phyloP scores from a whole-genome alignment of 2,888 invertebrate species.

The Drosophila recens region DNA sequence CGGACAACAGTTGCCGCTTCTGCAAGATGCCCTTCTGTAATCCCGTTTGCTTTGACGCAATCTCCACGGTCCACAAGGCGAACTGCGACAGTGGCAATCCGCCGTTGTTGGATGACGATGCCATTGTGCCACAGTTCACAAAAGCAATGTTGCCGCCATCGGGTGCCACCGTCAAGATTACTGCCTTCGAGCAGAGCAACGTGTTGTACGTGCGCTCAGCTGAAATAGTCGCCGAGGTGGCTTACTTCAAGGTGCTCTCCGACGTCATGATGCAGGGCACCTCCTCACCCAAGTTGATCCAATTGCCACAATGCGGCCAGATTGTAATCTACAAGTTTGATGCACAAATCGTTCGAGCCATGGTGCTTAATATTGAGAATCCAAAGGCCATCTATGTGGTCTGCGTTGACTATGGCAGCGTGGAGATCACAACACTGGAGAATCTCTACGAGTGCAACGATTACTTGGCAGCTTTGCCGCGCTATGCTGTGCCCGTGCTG shows the following conservation, averaged over 20 bases:
- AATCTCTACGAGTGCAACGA: constrained; percentile 72
- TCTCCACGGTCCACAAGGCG: constrained; percentile 39
- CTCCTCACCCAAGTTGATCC: constrained; percentile 48
- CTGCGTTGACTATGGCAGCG: constrained; percentile 82
- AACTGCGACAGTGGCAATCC: constrained; percentile 30
- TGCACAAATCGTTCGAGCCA: constrained; percentile 73
- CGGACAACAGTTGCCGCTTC: constrained; percentile 47
- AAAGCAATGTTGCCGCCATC: constrained; percentile 60
- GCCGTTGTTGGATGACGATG: constrained; percentile 15
- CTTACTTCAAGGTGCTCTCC: constrained; percentile 69
- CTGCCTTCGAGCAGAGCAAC: constrained; percentile 81
- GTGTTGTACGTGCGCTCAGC: constrained; percentile 82
- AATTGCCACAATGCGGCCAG: constrained; percentile 76
- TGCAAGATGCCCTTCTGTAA: constrained; percentile 75
- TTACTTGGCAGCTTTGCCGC: constrained; percentile 63
- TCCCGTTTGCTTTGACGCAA: constrained; percentile 71
- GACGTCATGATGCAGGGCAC: constrained; percentile 60
- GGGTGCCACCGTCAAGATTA: constrained; percentile 74
- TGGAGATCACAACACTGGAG: constrained; percentile 70
- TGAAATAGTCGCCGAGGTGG: constrained; percentile 60
- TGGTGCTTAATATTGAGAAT: constrained; percentile 75
- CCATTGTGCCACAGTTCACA: neutral
- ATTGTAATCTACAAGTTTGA: constrained; percentile 76
- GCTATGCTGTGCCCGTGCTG: constrained; percentile 75
- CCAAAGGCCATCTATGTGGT: constrained; percentile 72